Evolutionary conservation across 2,113 vertebrate genomes (phyloP).

Genomic region (Neopipo cinnamomea): DNA sequence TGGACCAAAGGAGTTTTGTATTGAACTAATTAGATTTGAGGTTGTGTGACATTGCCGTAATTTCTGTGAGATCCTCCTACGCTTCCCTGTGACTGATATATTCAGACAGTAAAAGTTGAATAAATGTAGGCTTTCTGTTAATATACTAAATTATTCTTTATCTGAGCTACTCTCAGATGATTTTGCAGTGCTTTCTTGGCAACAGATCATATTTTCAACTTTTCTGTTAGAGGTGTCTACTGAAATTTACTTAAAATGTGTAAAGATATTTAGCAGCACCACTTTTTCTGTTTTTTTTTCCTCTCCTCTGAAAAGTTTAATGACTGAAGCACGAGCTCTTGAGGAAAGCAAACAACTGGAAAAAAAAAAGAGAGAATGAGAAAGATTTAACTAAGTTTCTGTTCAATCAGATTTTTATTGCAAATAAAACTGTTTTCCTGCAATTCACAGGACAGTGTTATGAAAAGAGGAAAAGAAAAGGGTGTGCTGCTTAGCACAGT

Average conservation of each 20-base stretch:
- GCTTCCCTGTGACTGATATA: not conserved
- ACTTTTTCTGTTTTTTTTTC: not conserved
- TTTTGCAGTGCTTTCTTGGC: not conserved
- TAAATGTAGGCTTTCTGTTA: not conserved
- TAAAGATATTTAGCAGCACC: not conserved
- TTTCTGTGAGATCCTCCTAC: not conserved
- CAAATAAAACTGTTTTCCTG: not conserved
- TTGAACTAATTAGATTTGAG: conserved; percentile 26
- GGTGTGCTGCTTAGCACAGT: not conserved
- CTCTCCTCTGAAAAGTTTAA: not conserved
- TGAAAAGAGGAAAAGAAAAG: not conserved
- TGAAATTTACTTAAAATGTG: not conserved
- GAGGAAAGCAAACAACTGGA: not conserved
- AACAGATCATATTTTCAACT: not conserved
- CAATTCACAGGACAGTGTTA: not conserved
- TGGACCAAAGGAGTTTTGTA: not conserved
- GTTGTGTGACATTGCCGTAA: not conserved
- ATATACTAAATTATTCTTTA: not conserved
- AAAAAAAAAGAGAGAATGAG: not conserved
- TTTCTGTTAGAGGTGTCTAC: not conserved
- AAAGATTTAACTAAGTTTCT: not conserved
- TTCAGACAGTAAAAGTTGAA: not conserved
- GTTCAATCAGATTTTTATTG: not conserved
- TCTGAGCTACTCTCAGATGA: not conserved
- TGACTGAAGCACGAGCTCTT: not conserved